A percentile compares a stretch with the other conserved stretches of the same genome.
These are phyloP conservation scores for Heterocephalus glaber DNA, from an alignment of 2,113 vertebrate genomes.

Conservation along the genomic window DNA sequence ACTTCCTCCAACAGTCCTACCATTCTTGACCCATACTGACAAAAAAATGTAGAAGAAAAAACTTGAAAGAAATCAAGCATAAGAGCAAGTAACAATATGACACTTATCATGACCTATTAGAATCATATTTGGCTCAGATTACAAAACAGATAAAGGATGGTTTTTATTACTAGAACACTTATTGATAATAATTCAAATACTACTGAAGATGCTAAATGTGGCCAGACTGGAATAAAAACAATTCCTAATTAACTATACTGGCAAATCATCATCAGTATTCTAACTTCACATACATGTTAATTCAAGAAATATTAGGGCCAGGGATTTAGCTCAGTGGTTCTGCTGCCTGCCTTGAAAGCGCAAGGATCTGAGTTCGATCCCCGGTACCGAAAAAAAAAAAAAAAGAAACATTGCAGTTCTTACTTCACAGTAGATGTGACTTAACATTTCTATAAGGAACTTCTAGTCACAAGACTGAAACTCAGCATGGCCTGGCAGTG, in stretches of 20 bases:
- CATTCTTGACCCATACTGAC: not conserved
- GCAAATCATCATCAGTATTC: not conserved
- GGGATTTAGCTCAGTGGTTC: no score
- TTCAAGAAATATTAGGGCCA: not conserved
- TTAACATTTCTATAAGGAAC: not conserved
- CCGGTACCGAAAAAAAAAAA: no score
- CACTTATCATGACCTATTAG: not conserved
- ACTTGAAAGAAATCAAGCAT: not conserved
- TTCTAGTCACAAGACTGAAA: not conserved
- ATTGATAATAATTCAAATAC: not conserved
- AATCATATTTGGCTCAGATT: not conserved
- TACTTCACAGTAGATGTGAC: not conserved
- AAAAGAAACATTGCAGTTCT: not conserved
- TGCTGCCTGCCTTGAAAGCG: no score
- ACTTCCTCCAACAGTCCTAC: not conserved
- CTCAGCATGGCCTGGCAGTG: not conserved
- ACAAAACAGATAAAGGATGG: not conserved
- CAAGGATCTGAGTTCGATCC: no score
- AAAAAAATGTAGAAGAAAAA: slow-evolving; percentile 25
- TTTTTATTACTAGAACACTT: not conserved
- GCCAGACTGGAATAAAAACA: not conserved
- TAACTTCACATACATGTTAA: not conserved
- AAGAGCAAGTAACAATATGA: not conserved
- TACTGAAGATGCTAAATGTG: not conserved
- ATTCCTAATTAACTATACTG: not conserved